These are phyloP conservation scores for Oryzias celebensis DNA, from an alignment of 2,113 vertebrate genomes.

Conservation along the genomic window DNA sequence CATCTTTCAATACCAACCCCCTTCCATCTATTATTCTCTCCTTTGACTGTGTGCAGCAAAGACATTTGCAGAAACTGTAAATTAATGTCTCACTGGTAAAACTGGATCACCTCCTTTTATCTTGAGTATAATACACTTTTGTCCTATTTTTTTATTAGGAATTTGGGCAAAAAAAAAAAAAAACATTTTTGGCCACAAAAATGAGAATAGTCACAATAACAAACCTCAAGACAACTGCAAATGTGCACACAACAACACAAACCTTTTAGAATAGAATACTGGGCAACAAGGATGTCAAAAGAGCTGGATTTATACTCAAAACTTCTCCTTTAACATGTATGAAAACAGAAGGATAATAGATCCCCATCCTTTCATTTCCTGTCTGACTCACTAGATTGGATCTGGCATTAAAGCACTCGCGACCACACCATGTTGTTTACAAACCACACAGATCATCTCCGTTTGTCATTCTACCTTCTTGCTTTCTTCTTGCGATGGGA, in stretches of 20 bases:
- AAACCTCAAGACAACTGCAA: too few relatives aligned
- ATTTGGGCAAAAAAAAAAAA: too few relatives aligned
- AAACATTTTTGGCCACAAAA: too few relatives aligned
- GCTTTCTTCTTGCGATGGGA: slow-evolving; percentile 74
- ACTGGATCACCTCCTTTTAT: background rate
- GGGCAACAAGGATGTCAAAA: too few relatives aligned
- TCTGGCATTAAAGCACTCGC: slow-evolving; percentile 4
- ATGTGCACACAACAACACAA: too few relatives aligned
- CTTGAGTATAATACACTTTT: background rate
- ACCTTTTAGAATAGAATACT: too few relatives aligned
- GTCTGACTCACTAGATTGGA: slow-evolving; percentile 1
- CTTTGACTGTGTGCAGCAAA: background rate
- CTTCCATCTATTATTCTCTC: background rate
- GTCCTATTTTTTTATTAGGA: too few relatives aligned
- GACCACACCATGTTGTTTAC: slow-evolving; percentile 53
- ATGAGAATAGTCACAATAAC: too few relatives aligned
- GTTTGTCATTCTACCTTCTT: slow-evolving; percentile 67
- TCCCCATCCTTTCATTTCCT: background rate
- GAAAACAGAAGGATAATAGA: background rate
- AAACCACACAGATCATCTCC: slow-evolving; percentile 23
- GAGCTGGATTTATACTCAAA: too few relatives aligned
- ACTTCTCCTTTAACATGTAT: background rate
- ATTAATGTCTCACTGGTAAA: too few relatives aligned
- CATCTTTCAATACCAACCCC: background rate
- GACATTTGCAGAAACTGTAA: slow-evolving; percentile 33